Percentiles rank a stretch among this genome's conserved stretches.
Conservation (phyloP, 2,113 vertebrate genomes). For the Lampris incognitus region DNA sequence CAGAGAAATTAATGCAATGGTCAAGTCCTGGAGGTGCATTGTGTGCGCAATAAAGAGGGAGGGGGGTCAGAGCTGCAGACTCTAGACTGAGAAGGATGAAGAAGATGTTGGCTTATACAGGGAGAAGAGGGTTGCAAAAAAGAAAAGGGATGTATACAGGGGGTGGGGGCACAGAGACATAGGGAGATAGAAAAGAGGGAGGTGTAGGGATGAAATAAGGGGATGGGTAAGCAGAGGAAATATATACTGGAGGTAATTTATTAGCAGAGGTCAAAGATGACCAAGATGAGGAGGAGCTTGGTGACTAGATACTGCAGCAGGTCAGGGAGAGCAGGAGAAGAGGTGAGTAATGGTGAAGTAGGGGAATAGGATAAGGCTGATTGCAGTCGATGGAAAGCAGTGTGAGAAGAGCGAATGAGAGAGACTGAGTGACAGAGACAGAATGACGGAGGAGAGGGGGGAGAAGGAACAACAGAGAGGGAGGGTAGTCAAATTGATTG, state of each 20-base stretch:
- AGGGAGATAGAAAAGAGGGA: neutral
- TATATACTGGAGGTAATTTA: neutral
- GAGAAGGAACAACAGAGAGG: no score
- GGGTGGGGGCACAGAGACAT: neutral
- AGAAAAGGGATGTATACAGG: neutral
- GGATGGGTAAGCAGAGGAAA: neutral
- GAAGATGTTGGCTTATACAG: neutral
- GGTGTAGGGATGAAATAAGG: neutral
- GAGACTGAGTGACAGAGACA: conserved; percentile 29
- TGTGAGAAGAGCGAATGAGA: conserved; percentile 11
- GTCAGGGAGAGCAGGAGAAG: neutral
- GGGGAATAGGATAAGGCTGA: neutral
- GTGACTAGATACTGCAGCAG: neutral
- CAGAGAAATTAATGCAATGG: neutral
- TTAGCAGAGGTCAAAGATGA: neutral
- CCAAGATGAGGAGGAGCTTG: neutral
- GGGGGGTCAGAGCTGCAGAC: neutral
- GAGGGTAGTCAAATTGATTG: no score
- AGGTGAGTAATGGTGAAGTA: conserved; percentile 29
- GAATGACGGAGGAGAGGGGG: conserved; percentile 29
- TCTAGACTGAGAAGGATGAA: neutral
- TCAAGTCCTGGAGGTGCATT: neutral
- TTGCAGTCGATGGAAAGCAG: conserved; percentile 19
- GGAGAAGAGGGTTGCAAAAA: neutral
- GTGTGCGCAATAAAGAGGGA: neutral